Conservation (phyloP, 2,113 vertebrate genomes). For the Thamnophis sirtalis region DNA sequence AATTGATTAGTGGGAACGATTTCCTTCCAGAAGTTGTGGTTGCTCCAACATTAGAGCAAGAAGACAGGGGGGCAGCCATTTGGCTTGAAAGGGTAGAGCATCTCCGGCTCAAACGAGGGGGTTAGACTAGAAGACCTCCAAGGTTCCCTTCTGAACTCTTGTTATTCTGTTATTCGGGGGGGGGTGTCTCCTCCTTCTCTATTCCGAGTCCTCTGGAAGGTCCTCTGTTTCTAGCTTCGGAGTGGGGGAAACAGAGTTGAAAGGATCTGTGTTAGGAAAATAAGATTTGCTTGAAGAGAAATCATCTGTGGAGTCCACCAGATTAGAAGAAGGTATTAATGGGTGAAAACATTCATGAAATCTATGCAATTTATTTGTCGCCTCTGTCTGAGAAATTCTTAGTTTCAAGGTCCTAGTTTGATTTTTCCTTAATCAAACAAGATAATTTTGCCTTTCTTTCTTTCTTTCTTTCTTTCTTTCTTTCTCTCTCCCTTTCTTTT, state of each 20-base stretch:
- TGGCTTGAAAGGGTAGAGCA: not conserved
- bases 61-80: not conserved
- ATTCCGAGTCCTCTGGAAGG: not conserved
- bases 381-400: not conserved
- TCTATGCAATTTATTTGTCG: not conserved
- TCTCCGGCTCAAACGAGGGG: not conserved
- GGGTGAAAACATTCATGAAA: not conserved
- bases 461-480: not conserved
- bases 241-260: not conserved
- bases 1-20: not conserved
- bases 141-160: not conserved
- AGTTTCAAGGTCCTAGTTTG: not conserved
- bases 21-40: not conserved
- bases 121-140: not conserved
- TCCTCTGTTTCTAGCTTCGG: not conserved
- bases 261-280: not conserved
- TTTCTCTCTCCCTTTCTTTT: no score
- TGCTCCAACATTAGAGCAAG: no score
- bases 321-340: not conserved
- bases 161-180: not conserved
- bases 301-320: not conserved
- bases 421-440: not conserved
- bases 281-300: not conserved
- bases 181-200: not conserved
- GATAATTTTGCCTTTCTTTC: not conserved